phyloP scores from a whole-genome alignment of 1,140 invertebrate species.

The Phenacoccus solenopsis region DNA sequence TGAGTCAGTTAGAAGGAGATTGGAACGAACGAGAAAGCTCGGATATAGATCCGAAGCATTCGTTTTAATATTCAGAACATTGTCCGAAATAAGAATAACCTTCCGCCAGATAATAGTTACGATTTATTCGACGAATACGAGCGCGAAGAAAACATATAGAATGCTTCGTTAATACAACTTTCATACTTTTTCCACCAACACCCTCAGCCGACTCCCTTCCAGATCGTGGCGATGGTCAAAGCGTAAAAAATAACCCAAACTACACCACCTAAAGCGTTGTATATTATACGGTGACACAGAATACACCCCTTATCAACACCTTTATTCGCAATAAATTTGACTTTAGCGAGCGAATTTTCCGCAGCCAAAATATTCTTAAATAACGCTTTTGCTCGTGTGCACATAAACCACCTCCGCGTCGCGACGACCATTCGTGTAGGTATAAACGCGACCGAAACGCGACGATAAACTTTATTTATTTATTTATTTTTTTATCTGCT shows the following conservation, averaged over 20 bases:
- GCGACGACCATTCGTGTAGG: not conserved
- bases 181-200: not conserved
- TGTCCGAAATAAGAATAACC: not conserved
- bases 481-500: not conserved
- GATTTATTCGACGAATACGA: not conserved
- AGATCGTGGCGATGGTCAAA: not conserved
- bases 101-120: not conserved
- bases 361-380: conserved; percentile 11
- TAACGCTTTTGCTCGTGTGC: not conserved
- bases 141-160: not conserved
- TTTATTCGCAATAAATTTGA: conserved; percentile 9
- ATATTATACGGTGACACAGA: conserved; percentile 12
- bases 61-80: conserved; percentile 3
- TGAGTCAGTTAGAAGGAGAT: not conserved
- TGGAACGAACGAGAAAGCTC: not conserved
- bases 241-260: not conserved
- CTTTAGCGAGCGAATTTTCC: not conserved
- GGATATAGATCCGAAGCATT: not conserved
- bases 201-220: not conserved
- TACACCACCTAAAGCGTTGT: not conserved
- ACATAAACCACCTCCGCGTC: not conserved
- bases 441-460: not conserved
- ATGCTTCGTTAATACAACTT: too few relatives aligned
- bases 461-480: conserved; percentile 3
- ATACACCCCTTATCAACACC: conserved; percentile 16